Evolutionary conservation across 2,888 invertebrate species (phyloP).

Genomic region (Hemaris fuciformis): DNA sequence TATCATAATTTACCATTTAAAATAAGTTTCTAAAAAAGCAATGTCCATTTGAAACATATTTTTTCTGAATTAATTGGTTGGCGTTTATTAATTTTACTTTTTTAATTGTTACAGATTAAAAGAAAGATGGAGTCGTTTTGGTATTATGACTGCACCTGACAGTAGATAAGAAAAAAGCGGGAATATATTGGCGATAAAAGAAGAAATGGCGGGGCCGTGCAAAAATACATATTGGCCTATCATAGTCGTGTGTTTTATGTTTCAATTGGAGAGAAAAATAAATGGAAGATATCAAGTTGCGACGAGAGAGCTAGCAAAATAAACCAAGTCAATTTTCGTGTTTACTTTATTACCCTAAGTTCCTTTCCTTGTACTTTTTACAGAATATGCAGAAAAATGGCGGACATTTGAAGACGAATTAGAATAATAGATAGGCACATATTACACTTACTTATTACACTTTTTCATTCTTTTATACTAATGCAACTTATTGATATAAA

Average conservation of each 20-base stretch:
- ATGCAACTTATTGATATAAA: background rate
- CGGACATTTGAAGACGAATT: background rate
- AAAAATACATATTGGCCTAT: background rate
- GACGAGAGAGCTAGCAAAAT: constrained; percentile 40
- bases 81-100: background rate
- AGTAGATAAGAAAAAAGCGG: background rate
- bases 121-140: background rate
- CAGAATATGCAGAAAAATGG: background rate
- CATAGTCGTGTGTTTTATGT: background rate
- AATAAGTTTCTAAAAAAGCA: background rate
- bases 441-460: no score
- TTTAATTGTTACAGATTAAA: background rate
- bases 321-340: constrained; percentile 55
- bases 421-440: background rate
- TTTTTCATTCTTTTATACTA: no score
- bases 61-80: no score
- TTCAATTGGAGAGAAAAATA: background rate
- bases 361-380: background rate
- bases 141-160: background rate
- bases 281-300: background rate
- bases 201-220: background rate
- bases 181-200: background rate
- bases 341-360: constrained; percentile 51
- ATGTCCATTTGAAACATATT: background rate
- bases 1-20: background rate